Evolutionary conservation across 2,113 vertebrate species (phyloP), one percentile per base, ranked within the genome.

Genomic region (Archocentrus centrarchus): DNA sequence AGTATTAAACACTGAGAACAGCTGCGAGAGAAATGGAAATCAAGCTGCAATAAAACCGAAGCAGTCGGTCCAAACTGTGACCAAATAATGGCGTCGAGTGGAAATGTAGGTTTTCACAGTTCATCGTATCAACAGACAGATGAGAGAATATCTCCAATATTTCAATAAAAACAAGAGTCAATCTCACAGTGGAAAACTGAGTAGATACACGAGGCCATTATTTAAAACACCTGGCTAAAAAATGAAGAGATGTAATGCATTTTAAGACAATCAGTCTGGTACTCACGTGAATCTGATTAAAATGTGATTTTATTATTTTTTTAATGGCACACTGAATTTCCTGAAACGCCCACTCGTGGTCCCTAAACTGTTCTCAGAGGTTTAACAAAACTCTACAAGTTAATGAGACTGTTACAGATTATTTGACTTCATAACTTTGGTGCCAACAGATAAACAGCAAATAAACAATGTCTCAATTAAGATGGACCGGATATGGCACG

Each of bases 381-480:
- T 53, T 41, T 66, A 4, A 9, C 35, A 39, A 84, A 47, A 83
- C 14, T 6, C 17, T 5, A 7, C 73, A 39, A 59, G 81, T 81
- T 57, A 68, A 78, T 89, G 24, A 32, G 62, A 73, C 39, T 27
- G 32, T 81, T 86, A 39, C 82, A 76, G 30, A 57, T 79, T 6
- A 60, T 83, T 88, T 1, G 2, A 24, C 63, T 75, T 83, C 4
- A 61, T 32, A 63, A 24, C 35, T 60, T 85, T n/a, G 59, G 44
- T 44, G 44, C 35, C 62, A 44, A 80, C 32, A 77, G 78, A 59
- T 41, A 79, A 87, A 77, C n/a, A 79, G 53, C 58, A 77, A 88
- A 82, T 64, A 77, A 86, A 79, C 20, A 32, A 68, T 41, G 44
- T 64, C 53, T 55, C 86, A 82, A 77, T 91, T 89, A 83, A 87